Conservation (phyloP, 2,113 vertebrate species). For the Chloebia gouldiae region DNA sequence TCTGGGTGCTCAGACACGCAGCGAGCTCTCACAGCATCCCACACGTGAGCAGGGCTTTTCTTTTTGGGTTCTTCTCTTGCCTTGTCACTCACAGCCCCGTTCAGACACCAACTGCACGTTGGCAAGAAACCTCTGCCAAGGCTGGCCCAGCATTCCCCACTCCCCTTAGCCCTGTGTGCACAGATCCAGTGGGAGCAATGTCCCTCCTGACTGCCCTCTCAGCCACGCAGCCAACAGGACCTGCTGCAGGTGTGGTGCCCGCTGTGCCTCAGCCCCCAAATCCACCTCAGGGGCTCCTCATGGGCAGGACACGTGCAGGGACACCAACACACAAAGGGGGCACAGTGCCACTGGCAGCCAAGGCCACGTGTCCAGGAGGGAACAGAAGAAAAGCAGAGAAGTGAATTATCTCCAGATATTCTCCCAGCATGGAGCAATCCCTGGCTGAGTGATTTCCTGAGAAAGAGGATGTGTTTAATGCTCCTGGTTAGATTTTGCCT, state of each 20-base stretch:
- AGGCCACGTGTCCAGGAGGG: not conserved
- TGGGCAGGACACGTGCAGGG: not conserved
- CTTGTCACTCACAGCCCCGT: not conserved
- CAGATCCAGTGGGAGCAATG: not conserved
- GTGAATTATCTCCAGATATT: rapidly evolving
- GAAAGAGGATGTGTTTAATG: not conserved
- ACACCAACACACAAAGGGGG: rapidly evolving
- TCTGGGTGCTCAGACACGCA: not conserved
- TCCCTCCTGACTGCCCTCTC: not conserved
- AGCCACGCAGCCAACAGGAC: rapidly evolving
- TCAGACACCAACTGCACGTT: rapidly evolving
- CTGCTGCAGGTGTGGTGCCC: not conserved
- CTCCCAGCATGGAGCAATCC: not conserved
- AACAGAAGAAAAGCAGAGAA: not conserved
- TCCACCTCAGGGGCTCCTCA: not conserved
- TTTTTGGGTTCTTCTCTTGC: not conserved
- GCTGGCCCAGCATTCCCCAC: not conserved
- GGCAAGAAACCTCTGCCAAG: not conserved
- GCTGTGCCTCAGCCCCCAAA: not conserved
- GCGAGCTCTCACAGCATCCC: rapidly evolving
- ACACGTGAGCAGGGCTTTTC: rapidly evolving
- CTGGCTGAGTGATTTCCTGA: not conserved
- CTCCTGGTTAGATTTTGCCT: not conserved
- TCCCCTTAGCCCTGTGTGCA: not conserved
- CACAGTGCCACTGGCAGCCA: not conserved